phyloP scores from a whole-genome alignment of 2,113 vertebrate genomes.

The Syngnathus floridae region DNA sequence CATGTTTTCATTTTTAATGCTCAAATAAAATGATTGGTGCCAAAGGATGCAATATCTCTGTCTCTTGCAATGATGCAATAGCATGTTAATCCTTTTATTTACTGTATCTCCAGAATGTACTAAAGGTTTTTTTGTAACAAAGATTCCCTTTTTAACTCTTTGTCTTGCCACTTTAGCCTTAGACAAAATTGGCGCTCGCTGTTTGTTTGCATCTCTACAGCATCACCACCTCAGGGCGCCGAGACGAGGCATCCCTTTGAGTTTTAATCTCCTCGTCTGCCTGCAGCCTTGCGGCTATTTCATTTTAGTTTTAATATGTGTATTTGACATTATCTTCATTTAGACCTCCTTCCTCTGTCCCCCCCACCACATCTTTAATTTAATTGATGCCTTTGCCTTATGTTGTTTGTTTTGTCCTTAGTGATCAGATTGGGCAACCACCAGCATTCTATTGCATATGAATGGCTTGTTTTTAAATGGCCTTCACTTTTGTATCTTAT shows the following conservation, averaged over 20 bases:
- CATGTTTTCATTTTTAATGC: constrained; percentile 9
- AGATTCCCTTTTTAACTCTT: constrained; percentile 25
- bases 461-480: not conserved
- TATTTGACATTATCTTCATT: constrained; percentile 73
- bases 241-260: constrained; percentile 59
- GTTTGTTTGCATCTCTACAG: constrained; percentile 60
- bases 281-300: constrained; percentile 68
- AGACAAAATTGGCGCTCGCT: constrained; percentile 37
- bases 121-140: constrained; percentile 26
- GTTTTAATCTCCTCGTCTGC: constrained; percentile 69
- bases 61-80: constrained; percentile 2
- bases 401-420: constrained; percentile 54
- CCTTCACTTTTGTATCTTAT: not conserved
- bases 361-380: constrained; percentile 47
- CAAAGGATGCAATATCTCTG: constrained; percentile 8
- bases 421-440: constrained; percentile 38
- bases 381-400: constrained; percentile 62
- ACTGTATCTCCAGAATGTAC: constrained; percentile 3
- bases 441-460: constrained; percentile 7
- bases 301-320: constrained; percentile 75
- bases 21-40: constrained; percentile 11
- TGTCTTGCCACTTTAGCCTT: constrained; percentile 37
- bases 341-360: constrained; percentile 23
- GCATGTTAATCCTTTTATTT: constrained; percentile 1
- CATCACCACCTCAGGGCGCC: constrained; percentile 55